These are phyloP conservation scores for Tetragonula clypearis DNA, from an alignment of 1,140 invertebrate genomes.

Conservation along the genomic window DNA sequence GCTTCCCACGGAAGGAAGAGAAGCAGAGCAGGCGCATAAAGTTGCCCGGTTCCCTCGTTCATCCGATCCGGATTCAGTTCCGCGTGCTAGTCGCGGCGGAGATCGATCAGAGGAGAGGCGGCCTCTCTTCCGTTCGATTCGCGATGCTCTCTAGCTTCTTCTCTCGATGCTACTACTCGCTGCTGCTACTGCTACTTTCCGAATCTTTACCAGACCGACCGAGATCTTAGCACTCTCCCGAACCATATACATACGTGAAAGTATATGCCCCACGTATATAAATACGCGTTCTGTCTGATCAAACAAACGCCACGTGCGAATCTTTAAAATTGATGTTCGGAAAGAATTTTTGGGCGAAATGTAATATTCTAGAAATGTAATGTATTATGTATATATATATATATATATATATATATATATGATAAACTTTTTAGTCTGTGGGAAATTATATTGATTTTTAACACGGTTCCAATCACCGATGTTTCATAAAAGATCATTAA, in stretches of 20 bases:
- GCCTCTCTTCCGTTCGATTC: slow-evolving; percentile 43
- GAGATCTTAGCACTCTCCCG: not conserved
- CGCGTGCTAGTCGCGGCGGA: slow-evolving; percentile 53
- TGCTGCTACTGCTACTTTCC: not conserved
- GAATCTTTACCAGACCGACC: not conserved
- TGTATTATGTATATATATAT: too few species aligned
- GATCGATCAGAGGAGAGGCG: slow-evolving; percentile 49
- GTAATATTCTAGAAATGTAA: too few species aligned
- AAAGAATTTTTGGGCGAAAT: not conserved
- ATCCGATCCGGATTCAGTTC: slow-evolving; percentile 67
- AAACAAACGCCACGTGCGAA: not conserved
- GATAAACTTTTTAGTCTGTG: too few species aligned
- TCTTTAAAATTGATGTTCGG: not conserved
- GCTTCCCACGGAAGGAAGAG: slow-evolving; percentile 67
- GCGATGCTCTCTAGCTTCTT: slow-evolving; percentile 1
- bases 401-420: too few species aligned
- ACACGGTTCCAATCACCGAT: too few species aligned
- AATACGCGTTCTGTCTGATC: not conserved
- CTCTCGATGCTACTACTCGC: not conserved
- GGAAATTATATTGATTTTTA: too few species aligned
- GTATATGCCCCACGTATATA: too few species aligned
- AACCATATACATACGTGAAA: not conserved
- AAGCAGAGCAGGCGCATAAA: slow-evolving; percentile 63
- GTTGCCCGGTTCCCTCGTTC: slow-evolving; percentile 59
- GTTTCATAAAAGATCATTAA: too few species aligned